Evolutionary conservation across 2,113 vertebrate genomes (phyloP), one percentile per base, ranked within the genome.

Genomic region (Struthio camelus): DNA sequence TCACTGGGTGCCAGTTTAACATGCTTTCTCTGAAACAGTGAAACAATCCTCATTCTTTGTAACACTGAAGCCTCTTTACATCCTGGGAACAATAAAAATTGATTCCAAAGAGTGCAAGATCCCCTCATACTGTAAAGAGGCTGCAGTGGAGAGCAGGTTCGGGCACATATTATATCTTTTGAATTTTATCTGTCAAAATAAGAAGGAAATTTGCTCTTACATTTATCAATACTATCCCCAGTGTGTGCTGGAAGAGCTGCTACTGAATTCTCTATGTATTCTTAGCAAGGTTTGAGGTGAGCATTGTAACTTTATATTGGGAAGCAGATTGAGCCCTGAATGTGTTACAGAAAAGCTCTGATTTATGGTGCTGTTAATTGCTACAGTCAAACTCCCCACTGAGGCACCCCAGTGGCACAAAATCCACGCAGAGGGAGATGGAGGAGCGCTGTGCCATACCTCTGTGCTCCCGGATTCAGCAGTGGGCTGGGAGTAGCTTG

Each of bases 401-500:
- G 85, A 50, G 86, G 69, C 59, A 65, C 66, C 59, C 79, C 56
- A 32, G 65, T 67, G 66, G 36, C 89, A 85, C 27, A n/a, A 80
- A 72, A 89, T 70, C 66, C 62, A 16, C 0, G 0, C 50, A 76
- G 84, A 80, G 54, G 54, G 42, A 36, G 53, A 46, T 9, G 25
- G 86, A 79, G 58, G 17, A 64, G 46, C 73, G 25, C 42, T 1
- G 2, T 24, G 67, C 62, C 53, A 28, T 34, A 17, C 40, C 58
- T 87, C 54, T 93, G 84, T 2, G 2, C 54, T 80, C 87, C 53
- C 28, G 62, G 34, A 58, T 59, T 73, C 46, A 27, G 1, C 87
- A 48, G 64, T 40, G 92, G 78, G 67, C 61, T 92, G 64, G 19
- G 76, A 83, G 38, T 72, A 94, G 75, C 84, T 88, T 92, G 93